These are phyloP conservation scores for Albula glossodonta DNA, from an alignment of 2,113 vertebrate species.

Conservation along the genomic window DNA sequence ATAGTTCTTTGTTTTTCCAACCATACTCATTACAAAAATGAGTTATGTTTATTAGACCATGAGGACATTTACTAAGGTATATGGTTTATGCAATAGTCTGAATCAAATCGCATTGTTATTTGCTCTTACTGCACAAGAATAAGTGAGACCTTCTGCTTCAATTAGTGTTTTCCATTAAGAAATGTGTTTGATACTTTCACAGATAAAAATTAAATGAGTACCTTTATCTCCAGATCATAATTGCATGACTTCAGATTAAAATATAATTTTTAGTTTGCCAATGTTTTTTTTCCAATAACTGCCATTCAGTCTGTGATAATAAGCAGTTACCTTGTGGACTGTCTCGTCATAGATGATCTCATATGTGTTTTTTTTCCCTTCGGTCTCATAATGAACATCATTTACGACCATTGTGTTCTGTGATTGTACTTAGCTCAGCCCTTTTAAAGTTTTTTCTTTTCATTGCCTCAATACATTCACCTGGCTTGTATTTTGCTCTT, in stretches of 20 bases:
- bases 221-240: no score
- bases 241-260: no score
- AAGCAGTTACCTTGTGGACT: neutral
- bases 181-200: no score
- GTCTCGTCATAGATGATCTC: neutral
- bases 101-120: neutral
- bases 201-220: no score
- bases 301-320: neutral
- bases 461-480: neutral
- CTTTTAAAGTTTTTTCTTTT: neutral
- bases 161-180: neutral
- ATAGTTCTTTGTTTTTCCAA: no score
- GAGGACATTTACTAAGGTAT: neutral
- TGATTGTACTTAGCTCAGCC: no score
- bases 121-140: neutral
- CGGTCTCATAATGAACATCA: neutral
- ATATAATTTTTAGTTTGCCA: no score
- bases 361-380: no score
- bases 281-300: neutral
- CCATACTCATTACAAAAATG: no score
- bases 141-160: neutral
- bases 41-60: neutral
- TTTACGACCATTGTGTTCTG: no score
- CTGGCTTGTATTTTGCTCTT: neutral
- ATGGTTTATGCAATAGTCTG: neutral